Base-by-base conservation (phyloP, 2,797 vertebrate species). In the Clarias fuscus region DNA sequence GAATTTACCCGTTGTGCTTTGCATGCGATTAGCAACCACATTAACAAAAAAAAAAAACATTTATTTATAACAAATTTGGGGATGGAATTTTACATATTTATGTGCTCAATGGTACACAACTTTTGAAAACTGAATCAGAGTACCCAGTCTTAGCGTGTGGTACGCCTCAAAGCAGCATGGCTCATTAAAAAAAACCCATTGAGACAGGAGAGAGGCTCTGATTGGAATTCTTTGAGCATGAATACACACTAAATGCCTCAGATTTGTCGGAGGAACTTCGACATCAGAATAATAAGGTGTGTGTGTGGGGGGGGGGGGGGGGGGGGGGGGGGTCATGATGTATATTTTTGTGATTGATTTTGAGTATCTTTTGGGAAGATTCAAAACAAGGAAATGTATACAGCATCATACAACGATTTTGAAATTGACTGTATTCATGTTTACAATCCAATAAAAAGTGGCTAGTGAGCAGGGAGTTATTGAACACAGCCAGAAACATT, bases 341-440 rank as follows among this genome's bases (percentile, higher is more conserved):
- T 70, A 83, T 80, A n/a, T 81, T 27, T 82, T 27, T 82, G 43
- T 68, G 17, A 81, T 13, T 81, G 81, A 72, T 82, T 71, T 48
- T 85, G 79, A 87, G 80, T 82, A 61, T 79, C 14, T 86, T 68
- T 76, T 30, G 18, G 61, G 15, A 59, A 40, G 30, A 58, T 68
- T 64, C 20, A 86, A 86, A 70, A 70, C 53, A 83, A 59, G 59
- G n/a, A 67, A 56, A 10, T 7, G 61, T 4, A 67, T 83, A 48
- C 33, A 59, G 62, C 27, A 67, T 70, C 70, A 70, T 65, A 70
- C 83, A 76, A 81, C 15, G 58, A 85, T 30, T 33, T 81, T 84
- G 64, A 86, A 88, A 89, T 80, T 59, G 72, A 85, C 72, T 65
- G 68, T 65, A 65, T 80, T 87, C 33, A 33, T 75, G 61, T 68